Base-by-base conservation (phyloP, 2,113 vertebrate species). In the Cryptotis parvus region DNA sequence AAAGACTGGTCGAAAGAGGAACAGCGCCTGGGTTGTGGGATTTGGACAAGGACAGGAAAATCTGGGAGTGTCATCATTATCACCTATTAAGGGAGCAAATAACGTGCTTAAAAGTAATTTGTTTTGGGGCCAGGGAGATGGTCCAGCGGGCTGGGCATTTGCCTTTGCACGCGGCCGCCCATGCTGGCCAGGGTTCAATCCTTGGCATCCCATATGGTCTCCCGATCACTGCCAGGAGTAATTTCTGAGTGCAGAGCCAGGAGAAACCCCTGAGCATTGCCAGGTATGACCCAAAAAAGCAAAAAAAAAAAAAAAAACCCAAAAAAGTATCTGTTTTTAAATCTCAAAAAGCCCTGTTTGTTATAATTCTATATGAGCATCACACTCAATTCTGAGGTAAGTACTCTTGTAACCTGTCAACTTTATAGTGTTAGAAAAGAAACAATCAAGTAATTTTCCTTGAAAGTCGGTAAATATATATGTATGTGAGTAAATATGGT, bases 61-160 rank as follows among this genome's bases (percentile, higher is more conserved):
- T 11, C 29, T 33, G 16, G 0, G 78, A 29, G 43, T 55, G 55
- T 58, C 55, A n/a, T n/a, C 16, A 52, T 52, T 16, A 52, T 52
- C 49, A 80, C 55, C 52, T 82, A 65, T 31, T 78, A 45, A 37
- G 41, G 80, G 72, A 16, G 43, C 68, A 83, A 82, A 39, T 6
- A 70, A 72, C 2, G 1, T 9, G 65, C 66, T 86, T 81, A 39
- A 78, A 93, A 86, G 41, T 61, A 83, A 88, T 90, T 92, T 76
- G 74, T 49, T 76, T n/a, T n/a, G n/a, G n/a, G n/a, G n/a, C n/a
- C n/a, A n/a, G n/a, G n/a, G n/a, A n/a, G n/a, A n/a, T n/a, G n/a
- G n/a, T n/a, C n/a, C n/a, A n/a, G n/a, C n/a, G n/a, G n/a, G n/a
- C n/a, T n/a, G n/a, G n/a, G n/a, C n/a, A n/a, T n/a, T n/a, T n/a